These are phyloP conservation scores for Neotragus moschatus DNA, from an alignment of 2,113 vertebrate genomes.

Conservation along the genomic window DNA sequence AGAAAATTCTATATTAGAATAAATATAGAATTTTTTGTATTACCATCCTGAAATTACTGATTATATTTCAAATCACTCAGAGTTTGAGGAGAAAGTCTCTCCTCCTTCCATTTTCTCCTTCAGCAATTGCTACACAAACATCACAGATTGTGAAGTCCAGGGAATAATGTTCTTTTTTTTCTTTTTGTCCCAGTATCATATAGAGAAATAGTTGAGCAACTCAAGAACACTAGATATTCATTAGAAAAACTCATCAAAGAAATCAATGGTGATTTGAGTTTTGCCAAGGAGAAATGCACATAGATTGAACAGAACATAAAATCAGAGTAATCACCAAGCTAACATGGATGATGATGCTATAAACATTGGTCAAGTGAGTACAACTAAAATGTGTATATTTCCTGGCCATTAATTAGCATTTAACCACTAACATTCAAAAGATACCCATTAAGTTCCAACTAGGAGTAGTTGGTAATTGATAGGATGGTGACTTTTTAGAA, in stretches of 20 bases:
- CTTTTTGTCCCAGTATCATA: neutral
- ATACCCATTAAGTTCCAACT: neutral
- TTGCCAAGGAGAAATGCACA: constrained; percentile 53
- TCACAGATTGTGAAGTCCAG: constrained; percentile 1
- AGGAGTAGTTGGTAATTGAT: neutral
- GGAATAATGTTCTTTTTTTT: neutral
- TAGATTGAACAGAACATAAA: neutral
- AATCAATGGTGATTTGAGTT: constrained; percentile 73
- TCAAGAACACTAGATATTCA: constrained; percentile 60
- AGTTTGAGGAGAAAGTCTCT: neutral
- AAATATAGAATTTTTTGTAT: neutral
- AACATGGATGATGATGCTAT: constrained; percentile 50
- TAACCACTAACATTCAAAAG: neutral
- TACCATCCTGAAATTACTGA: neutral
- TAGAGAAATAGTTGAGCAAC: constrained; percentile 54
- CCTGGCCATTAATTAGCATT: neutral
- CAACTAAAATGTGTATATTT: constrained; percentile 30
- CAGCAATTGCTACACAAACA: neutral
- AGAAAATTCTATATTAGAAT: neutral
- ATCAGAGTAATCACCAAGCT: constrained; percentile 48
- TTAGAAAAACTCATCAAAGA: constrained; percentile 73
- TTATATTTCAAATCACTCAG: neutral
- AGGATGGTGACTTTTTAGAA: neutral
- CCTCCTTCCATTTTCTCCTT: neutral
- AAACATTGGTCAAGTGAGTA: constrained; percentile 28